These are phyloP conservation scores for Oryzaephilus surinamensis DNA, from an alignment of 1,140 invertebrate genomes.

Conservation along the genomic window DNA sequence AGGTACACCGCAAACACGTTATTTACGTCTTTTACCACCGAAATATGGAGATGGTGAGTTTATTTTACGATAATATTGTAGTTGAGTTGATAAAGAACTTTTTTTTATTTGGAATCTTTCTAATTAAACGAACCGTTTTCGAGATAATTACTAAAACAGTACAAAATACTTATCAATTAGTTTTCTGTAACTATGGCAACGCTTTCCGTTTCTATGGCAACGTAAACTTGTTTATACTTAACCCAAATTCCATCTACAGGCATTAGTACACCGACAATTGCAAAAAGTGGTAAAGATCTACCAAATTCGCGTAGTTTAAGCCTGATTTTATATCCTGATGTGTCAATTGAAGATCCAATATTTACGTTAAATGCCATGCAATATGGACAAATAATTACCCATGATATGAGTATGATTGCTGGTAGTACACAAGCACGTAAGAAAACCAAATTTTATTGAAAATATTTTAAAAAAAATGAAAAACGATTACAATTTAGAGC, in stretches of 20 bases:
- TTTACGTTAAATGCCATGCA: constrained; percentile 74
- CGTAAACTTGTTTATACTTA: neutral
- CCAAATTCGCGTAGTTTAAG: constrained; percentile 63
- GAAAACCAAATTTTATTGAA: constrained; percentile 26
- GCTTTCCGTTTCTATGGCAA: neutral
- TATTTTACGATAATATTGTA: neutral
- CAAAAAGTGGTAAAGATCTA: constrained; percentile 49
- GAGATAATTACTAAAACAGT: no score
- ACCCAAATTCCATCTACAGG: no score
- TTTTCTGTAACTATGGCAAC: neutral
- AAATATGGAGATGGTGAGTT: constrained; percentile 69
- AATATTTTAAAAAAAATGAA: no score
- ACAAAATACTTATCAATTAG: no score
- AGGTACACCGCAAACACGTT: constrained; percentile 62
- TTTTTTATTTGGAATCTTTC: no score
- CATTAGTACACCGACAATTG: constrained; percentile 50
- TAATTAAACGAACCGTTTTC: no score
- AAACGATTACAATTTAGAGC: no score
- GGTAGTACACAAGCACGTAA: constrained; percentile 61
- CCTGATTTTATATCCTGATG: constrained; percentile 54
- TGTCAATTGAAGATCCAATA: constrained; percentile 49
- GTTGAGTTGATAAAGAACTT: neutral
- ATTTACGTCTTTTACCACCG: constrained; percentile 53
- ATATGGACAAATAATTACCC: constrained; percentile 79
- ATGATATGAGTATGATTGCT: constrained; percentile 71